A percentile compares a stretch with the other conserved stretches of the same genome.
phyloP scores from a whole-genome alignment of 37 sponge, comb jelly and placozoan species.

The Spongia lamella region DNA sequence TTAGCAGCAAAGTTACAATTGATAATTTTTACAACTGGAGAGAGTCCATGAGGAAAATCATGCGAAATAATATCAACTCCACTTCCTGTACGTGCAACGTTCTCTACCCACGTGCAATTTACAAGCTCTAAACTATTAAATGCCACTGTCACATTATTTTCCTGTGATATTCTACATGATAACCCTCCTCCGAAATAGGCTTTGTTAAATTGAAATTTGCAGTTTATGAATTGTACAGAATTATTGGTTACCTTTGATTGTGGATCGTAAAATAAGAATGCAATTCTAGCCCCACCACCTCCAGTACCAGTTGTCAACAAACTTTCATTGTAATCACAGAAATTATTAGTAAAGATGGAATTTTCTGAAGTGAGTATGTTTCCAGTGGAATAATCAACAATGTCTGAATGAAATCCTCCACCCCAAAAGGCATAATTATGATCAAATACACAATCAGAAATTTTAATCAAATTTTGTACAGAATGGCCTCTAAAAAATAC shows the following conservation, averaged over 20 bases:
- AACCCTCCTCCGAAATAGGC: constrained; percentile 66
- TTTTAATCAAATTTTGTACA: background rate
- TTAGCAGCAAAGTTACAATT: constrained; percentile 25
- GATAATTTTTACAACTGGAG: constrained; percentile 12
- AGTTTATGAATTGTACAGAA: constrained; percentile 21
- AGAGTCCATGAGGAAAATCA: background rate
- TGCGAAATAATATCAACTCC: constrained; percentile 30
- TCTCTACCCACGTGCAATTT: constrained; percentile 21
- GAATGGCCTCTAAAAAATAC: constrained; percentile 38
- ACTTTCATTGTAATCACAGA: background rate
- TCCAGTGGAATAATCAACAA: constrained; percentile 21
- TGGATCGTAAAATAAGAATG: constrained; percentile 4
- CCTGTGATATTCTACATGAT: constrained; percentile 20
- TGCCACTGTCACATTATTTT: constrained; percentile 1
- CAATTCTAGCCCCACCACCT: constrained; percentile 37
- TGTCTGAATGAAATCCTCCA: constrained; percentile 42
- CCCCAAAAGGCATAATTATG: constrained; percentile 52
- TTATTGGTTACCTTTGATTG: background rate
- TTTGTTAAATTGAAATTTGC: constrained; percentile 31
- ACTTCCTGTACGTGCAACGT: constrained; percentile 40
- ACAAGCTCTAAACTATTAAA: constrained; percentile 27
- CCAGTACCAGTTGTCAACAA: constrained; percentile 30
- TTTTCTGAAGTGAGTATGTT: constrained; percentile 5
- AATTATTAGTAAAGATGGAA: constrained; percentile 7
- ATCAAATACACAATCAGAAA: constrained; percentile 10